Percentiles rank a stretch among this genome's conserved stretches.
phyloP scores from a whole-genome alignment of 1,140 invertebrate genomes.

The Musca vetustissima region DNA sequence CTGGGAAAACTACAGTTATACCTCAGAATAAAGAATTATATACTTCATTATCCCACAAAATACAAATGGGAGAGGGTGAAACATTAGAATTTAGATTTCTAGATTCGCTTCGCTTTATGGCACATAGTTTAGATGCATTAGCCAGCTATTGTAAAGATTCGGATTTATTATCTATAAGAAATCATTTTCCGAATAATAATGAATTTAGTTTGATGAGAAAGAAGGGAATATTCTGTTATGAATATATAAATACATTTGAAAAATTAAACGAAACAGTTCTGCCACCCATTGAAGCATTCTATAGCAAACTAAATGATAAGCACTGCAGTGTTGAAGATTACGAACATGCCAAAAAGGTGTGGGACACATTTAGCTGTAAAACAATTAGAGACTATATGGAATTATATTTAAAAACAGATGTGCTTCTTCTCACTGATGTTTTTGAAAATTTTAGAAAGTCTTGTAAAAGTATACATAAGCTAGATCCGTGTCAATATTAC shows the following conservation, averaged over 20 bases:
- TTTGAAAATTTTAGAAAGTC: conserved; percentile 10
- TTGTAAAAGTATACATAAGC: background rate
- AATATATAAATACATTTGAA: conserved; percentile 40
- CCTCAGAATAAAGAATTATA: conserved; percentile 51
- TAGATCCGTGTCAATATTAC: conserved; percentile 46
- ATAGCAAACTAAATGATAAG: conserved; percentile 41
- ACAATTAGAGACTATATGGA: conserved; percentile 14
- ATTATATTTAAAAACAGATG: conserved; percentile 29
- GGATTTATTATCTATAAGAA: conserved; percentile 40
- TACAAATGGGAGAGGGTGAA: conserved; percentile 25
- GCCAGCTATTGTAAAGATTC: conserved; percentile 37
- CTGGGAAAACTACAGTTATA: conserved; percentile 42
- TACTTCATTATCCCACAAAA: conserved; percentile 35
- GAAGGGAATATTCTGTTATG: conserved; percentile 49
- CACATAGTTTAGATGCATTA: conserved; percentile 32
- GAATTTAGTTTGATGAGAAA: conserved; percentile 40
- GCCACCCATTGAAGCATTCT: conserved; percentile 44
- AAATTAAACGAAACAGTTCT: conserved; percentile 45
- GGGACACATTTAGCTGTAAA: too few species aligned
- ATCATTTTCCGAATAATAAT: conserved; percentile 30
- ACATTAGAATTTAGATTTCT: conserved; percentile 41
- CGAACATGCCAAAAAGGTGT: conserved; percentile 33
- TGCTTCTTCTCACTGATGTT: background rate
- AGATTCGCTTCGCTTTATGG: conserved; percentile 48
- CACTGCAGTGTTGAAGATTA: conserved; percentile 49